Base-by-base conservation (phyloP, 2,888 invertebrate species). In the Deroplatys truncata region DNA sequence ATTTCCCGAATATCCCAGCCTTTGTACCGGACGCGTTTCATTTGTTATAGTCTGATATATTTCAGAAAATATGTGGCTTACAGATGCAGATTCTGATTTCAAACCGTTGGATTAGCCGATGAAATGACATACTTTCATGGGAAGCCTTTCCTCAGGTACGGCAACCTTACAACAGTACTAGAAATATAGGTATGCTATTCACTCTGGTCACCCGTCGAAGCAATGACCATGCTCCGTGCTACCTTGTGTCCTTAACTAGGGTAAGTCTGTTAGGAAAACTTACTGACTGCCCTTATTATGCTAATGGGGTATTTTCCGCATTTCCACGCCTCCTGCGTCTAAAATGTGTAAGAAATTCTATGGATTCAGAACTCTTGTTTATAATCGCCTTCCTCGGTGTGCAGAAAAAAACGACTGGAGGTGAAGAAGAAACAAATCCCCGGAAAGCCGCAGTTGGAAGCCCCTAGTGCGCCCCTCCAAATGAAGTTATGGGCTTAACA, bases 401-500 rank as follows among this genome's bases (percentile, higher is more conserved):
- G 56, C 56, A 72, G 56, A 72, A 72, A 72, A 72, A 72, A 72
- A 72, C 4, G 25, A 72, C 20, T 72, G 56, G 25, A 72, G 56
- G 56, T 20, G 56, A 72, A 72, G 29, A 85, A 56, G 28, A 15
- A 85, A 85, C 49, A 85, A 85, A 56, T 56, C 85, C 28, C 49
- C 28, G 28, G 49, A 85, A 20, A 49, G 28, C 43, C 85, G 43
- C 28, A 28, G 84, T 28, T 84, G 84, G 84, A 82, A 31, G 31
- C 84, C 84, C 56, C 43, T 43, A 25, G 43, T 82, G 88, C 88
- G 88, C 56, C 88, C 88, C n/a, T 49, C 89, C 83, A 89, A 90
- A 90, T 85, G 89, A 88, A 83, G 89, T 72, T 85, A 86, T 84
- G 82, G 84, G 88, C 88, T 86, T 84, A 87, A 85, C 89, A 89